Base-by-base conservation (phyloP, 2,113 vertebrate genomes). In the Neolamprologus tretocephalus region DNA sequence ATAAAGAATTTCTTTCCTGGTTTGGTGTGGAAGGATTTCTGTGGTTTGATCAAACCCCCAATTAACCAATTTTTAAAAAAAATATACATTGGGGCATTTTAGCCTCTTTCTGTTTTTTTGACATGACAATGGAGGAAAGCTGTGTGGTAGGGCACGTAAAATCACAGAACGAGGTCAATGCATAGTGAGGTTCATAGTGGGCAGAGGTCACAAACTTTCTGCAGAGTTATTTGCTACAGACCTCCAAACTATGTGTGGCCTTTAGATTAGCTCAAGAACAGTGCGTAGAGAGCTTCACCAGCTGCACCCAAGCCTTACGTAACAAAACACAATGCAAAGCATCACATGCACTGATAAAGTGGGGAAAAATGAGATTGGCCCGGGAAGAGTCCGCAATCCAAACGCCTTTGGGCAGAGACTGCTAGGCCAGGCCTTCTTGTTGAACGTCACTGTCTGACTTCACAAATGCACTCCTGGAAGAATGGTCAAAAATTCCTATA, bases 401-500 rank as follows among this genome's bases (percentile, higher is more conserved):
- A 51, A 51, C 0, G 0, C 17, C 47, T 51, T 51, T 51, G 47
- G 47, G 17, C 47, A 51, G 47, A 49, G 47, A 49, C 47, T 49
- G 47, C 47, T 17, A 8, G 16, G 47, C 47, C 47, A 49, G 47
- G 47, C 47, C 47, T 49, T 49, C 16, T 49, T 49, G 47, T 49
- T 0, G 0, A 49, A 17, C 16, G 4, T 17, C 47, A 49, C 47
- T 49, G 47, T 49, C 47, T 17, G 16, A 49, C 16, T 49, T 51
- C 4, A 51, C 49, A 19, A 51, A 51, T 51, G 49, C 17, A 19
- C 49, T 51, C 8, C 17, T 51, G 17, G 49, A 51, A 51, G 17
- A 51, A 51, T n/a, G 49, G 49, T 51, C 49, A 51, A 51, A 51
- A 51, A 51, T 51, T 5, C 17, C 49, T 9, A 2, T 51, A 51